Evolutionary conservation across 1,140 invertebrate genomes (phyloP), one percentile per base, ranked within the genome.

Genomic region (Globodera rostochiensis): DNA sequence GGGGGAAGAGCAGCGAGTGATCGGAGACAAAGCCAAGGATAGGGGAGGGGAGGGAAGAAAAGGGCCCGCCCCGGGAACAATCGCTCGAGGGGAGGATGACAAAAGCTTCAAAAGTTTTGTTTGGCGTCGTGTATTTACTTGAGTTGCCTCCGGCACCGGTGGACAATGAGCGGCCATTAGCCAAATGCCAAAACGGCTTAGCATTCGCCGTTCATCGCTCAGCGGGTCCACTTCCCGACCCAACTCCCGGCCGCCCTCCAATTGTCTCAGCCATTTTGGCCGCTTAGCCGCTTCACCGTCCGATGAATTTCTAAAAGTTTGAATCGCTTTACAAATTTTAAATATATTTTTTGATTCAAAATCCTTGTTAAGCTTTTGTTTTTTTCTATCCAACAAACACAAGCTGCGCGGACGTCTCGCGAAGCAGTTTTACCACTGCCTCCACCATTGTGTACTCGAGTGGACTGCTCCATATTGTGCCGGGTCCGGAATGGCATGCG

Each of bases 111-210:
- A 64, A 82, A 88, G 86, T 21, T 4, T 6, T 77, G 47, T 6
- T 9, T 19, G 15, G 4, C 21, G 36, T 36, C 25, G 36, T 36
- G 0, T 13, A 66, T 25, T 46, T 83, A 91, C 91, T 74, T 91
- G 88, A 6, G 95, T 94, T n/a, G 95, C 92, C 74, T 92, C 90
- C 66, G 94, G 92, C 81, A 93, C 94, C 25, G 95, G 95, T 11
- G 94, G 94, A 90, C 96, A 98, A 82, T 98, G 92, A 66, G 96
- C 95, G 53, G 97, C 95, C 84, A 98, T 92, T 80, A 99, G 90
- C 96, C 96, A 98, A 73, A 98, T 95, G 6, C 97, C 97, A 91
- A 98, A 99, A 82, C 94, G 93, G 84, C 96, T 96, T 80, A 99
- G 92, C 81, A 98, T 91, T 87, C 96, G 94, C 80, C 95, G 92